Conservation (phyloP, 1,140 invertebrate species). For the Drosophila lini region DNA sequence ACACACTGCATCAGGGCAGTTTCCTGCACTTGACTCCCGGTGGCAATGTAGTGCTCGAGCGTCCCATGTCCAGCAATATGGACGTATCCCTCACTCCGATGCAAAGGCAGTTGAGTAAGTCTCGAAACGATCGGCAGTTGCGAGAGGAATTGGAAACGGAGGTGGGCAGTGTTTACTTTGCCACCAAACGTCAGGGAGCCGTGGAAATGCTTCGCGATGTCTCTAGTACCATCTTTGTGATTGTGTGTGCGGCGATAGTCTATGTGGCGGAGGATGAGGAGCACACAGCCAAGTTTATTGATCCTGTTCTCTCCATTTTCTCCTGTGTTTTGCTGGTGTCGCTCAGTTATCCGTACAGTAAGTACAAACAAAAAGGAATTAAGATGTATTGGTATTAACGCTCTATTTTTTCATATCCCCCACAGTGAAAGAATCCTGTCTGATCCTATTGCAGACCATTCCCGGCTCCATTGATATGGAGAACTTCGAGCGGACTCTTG, state of each 20-base stretch:
- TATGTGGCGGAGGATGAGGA: conserved; percentile 86
- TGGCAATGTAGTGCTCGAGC: conserved; percentile 88
- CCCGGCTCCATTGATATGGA: conserved; percentile 91
- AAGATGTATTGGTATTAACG: not conserved
- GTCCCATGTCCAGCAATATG: conserved; percentile 85
- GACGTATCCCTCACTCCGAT: conserved; percentile 83
- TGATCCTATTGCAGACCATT: conserved; percentile 92
- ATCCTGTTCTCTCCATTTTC: conserved; percentile 89
- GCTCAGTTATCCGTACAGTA: conserved; percentile 90
- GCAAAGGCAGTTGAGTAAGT: conserved; percentile 85
- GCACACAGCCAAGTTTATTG: conserved; percentile 88
- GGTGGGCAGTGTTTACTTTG: conserved; percentile 71
- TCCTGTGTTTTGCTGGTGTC: conserved; percentile 87
- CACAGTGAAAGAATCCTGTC: conserved; percentile 90
- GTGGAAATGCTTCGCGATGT: conserved; percentile 88
- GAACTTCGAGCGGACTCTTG: conserved; percentile 87
- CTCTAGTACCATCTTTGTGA: conserved; percentile 88
- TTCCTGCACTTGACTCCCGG: conserved; percentile 88
- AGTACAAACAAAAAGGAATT: conserved; percentile 79
- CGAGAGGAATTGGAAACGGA: conserved; percentile 70
- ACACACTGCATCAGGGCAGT: conserved; percentile 91
- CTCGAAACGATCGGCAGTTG: conserved; percentile 64
- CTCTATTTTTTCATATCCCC: conserved; percentile 23
- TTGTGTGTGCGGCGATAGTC: conserved; percentile 88
- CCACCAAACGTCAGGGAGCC: conserved; percentile 84